Percentiles rank a stretch among this genome's conserved stretches.
Conservation (phyloP, 37 sponge, comb jelly and placozoan genomes). For the Lycopodina hypogea region DNA sequence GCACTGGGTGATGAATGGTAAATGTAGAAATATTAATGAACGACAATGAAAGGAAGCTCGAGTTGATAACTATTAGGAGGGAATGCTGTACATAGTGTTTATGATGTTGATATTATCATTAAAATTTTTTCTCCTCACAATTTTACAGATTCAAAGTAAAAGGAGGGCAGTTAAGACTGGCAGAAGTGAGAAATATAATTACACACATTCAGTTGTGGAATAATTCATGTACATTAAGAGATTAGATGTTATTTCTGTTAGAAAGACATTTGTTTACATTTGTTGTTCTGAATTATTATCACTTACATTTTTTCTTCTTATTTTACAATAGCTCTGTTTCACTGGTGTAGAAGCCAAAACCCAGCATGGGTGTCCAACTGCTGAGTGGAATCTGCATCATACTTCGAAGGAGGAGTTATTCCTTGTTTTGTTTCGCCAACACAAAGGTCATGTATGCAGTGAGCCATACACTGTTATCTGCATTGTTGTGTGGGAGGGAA, state of each 20-base stretch:
- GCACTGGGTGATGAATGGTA: no score
- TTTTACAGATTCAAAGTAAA: constrained; percentile 49
- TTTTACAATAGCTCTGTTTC: constrained; percentile 78
- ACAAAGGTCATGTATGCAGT: constrained; percentile 71
- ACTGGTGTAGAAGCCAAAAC: constrained; percentile 88
- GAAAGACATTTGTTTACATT: no score
- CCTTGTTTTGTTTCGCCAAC: constrained; percentile 58
- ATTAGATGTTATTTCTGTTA: no score
- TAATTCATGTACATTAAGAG: no score
- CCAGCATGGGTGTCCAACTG: constrained; percentile 84
- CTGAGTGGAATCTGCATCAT: constrained; percentile 66
- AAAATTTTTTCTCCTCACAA: neutral
- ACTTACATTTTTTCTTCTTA: no score
- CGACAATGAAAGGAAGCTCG: no score
- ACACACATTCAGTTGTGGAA: no score
- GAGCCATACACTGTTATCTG: constrained; percentile 53
- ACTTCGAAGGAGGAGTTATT: constrained; percentile 63
- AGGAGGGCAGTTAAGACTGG: constrained; percentile 57
- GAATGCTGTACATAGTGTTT: no score
- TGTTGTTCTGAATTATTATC: no score
- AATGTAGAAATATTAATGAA: neutral
- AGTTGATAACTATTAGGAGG: no score
- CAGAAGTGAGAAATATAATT: constrained; percentile 61
- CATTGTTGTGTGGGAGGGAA: constrained; percentile 82
- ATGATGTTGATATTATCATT: no score